phyloP scores from a whole-genome alignment of 2,888 invertebrate species.

The Thereva unica region DNA sequence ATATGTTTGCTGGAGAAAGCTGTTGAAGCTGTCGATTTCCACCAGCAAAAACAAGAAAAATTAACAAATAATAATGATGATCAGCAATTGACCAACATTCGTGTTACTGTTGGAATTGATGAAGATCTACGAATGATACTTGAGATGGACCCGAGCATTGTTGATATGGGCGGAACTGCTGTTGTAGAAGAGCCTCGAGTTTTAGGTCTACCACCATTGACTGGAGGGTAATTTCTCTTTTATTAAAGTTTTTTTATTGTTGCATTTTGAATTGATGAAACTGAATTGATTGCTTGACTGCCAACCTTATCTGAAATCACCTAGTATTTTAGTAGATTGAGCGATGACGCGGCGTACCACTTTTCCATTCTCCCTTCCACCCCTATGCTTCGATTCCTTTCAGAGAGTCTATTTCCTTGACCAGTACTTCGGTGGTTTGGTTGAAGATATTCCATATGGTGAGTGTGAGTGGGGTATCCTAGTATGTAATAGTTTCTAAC shows the following conservation, averaged over 20 bases:
- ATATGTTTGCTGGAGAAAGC: background rate
- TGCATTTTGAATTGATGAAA: no score
- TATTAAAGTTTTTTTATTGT: background rate
- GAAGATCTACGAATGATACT: constrained; percentile 65
- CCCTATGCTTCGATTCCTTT: no score
- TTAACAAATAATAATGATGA: constrained; percentile 3
- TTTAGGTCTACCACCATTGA: constrained; percentile 53
- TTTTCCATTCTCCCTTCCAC: no score
- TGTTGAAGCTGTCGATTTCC: background rate
- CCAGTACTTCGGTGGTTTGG: no score
- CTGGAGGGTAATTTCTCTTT: constrained; percentile 52
- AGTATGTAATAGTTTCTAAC: no score
- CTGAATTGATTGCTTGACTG: background rate
- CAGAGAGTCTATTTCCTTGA: no score
- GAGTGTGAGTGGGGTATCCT: no score
- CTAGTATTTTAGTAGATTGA: no score
- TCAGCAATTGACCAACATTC: constrained; percentile 51
- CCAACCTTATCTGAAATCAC: background rate
- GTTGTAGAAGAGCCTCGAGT: constrained; percentile 47
- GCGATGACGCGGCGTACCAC: no score
- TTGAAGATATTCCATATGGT: no score
- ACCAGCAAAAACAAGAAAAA: constrained; percentile 16
- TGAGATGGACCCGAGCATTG: constrained; percentile 66
- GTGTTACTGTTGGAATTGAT: constrained; percentile 63
- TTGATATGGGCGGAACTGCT: constrained; percentile 57